phyloP scores from a whole-genome alignment of 2,888 invertebrate species.

The Ochropacha duplaris region DNA sequence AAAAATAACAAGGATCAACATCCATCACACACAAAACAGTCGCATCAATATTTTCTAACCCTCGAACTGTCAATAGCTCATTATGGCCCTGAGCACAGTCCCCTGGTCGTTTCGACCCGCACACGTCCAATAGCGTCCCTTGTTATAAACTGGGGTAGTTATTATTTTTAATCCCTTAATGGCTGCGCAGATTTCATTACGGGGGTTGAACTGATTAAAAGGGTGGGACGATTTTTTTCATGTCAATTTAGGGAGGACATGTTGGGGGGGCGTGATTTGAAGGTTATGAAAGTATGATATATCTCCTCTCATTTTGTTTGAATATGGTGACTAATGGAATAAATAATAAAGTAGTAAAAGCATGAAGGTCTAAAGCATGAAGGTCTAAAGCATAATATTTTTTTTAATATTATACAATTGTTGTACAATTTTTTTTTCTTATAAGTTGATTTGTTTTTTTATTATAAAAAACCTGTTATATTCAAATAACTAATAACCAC shows the following conservation, averaged over 20 bases:
- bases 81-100: slow-evolving; percentile 40
- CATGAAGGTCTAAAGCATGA: too few relatives aligned
- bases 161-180: slow-evolving; percentile 83
- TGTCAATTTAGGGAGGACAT: slow-evolving; percentile 29
- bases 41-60: slow-evolving; percentile 8
- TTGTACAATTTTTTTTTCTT: too few relatives aligned
- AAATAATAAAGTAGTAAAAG: too few relatives aligned
- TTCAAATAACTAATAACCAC: too few relatives aligned
- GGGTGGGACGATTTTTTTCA: slow-evolving; percentile 62
- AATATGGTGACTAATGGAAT: neutral
- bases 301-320: neutral
- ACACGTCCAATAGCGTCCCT: slow-evolving; percentile 55
- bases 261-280: slow-evolving; percentile 13
- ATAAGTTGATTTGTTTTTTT: too few relatives aligned
- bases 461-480: too few relatives aligned
- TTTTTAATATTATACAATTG: too few relatives aligned
- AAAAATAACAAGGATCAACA: neutral
- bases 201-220: slow-evolving; percentile 74
- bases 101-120: slow-evolving; percentile 35
- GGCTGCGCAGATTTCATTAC: slow-evolving; percentile 81
- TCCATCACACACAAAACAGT: neutral
- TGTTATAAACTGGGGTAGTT: slow-evolving; percentile 55
- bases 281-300: neutral
- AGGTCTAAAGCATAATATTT: too few relatives aligned
- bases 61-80: slow-evolving; percentile 61